phyloP scores from a whole-genome alignment of 1,140 invertebrate genomes.

The Reticulitermes speratus region DNA sequence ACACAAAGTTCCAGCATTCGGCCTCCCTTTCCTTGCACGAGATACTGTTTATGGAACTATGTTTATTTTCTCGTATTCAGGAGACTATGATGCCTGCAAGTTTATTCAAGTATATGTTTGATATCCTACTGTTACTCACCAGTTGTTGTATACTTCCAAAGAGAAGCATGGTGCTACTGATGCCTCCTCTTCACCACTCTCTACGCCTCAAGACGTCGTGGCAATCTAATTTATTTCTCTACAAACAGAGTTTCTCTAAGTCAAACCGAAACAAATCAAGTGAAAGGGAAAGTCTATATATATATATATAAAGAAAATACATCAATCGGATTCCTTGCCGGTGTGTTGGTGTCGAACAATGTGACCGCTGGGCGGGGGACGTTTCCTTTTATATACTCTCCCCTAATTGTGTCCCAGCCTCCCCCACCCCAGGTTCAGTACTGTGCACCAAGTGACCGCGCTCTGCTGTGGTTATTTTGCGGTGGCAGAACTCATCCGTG shows the following conservation, averaged over 20 bases:
- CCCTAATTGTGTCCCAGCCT: background rate
- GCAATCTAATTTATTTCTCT: conserved; percentile 4
- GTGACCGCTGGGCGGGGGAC: conserved; percentile 13
- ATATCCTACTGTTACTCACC: background rate
- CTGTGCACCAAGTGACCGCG: background rate
- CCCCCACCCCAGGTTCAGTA: background rate
- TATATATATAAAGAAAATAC: background rate
- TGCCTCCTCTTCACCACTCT: background rate
- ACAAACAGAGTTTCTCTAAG: background rate
- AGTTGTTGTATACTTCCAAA: background rate
- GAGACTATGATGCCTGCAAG: no score
- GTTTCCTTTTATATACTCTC: background rate
- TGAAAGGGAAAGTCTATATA: conserved; percentile 9
- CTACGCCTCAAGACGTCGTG: background rate
- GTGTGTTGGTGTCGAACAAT: background rate
- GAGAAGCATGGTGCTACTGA: background rate
- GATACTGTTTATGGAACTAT: no score
- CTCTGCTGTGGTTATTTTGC: background rate
- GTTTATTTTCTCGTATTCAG: no score
- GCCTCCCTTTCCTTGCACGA: no score
- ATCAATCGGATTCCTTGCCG: background rate
- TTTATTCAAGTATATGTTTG: no score
- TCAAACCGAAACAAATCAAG: conserved; percentile 10
- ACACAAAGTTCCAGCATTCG: no score
- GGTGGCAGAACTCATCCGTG: conserved; percentile 1